Conservation (phyloP, 2,888 invertebrate species). For the Thera britannica region DNA sequence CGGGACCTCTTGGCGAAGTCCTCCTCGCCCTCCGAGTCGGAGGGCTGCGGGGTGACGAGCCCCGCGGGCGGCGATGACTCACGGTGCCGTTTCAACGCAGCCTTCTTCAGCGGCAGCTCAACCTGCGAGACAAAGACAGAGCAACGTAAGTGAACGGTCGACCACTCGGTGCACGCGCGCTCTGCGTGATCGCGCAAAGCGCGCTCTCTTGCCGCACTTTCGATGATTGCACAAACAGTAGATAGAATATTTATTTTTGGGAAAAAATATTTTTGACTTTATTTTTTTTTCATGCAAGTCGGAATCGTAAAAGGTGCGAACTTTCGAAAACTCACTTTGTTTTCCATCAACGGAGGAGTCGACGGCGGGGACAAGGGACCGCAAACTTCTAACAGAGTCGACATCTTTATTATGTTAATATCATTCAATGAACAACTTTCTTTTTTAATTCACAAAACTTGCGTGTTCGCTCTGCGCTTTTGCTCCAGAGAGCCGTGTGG, state of each 20-base stretch:
- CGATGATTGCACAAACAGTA: slow-evolving; percentile 72
- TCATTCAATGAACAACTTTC: slow-evolving; percentile 77
- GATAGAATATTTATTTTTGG: slow-evolving; percentile 38
- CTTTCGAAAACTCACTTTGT: slow-evolving; percentile 76
- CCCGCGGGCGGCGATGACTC: slow-evolving; percentile 67
- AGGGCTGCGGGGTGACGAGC: slow-evolving; percentile 92
- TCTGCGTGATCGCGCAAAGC: slow-evolving; percentile 71
- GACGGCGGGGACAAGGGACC: slow-evolving; percentile 88
- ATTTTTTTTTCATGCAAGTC: slow-evolving; percentile 12
- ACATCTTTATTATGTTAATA: slow-evolving; percentile 67
- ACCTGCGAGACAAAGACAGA: slow-evolving; percentile 78
- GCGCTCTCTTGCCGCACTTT: slow-evolving; percentile 64
- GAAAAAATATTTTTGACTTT: slow-evolving; percentile 32
- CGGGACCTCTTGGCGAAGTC: slow-evolving; percentile 74
- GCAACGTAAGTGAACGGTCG: slow-evolving; percentile 75
- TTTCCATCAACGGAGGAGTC: slow-evolving; percentile 88
- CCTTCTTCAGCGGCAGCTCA: slow-evolving; percentile 75
- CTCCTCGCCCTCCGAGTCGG: slow-evolving; percentile 92
- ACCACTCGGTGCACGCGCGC: slow-evolving; percentile 69
- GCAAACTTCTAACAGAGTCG: slow-evolving; percentile 77
- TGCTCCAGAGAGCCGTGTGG: slow-evolving; percentile 72
- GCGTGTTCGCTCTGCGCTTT: slow-evolving; percentile 61
- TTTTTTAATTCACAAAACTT: slow-evolving; percentile 81
- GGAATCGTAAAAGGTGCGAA: slow-evolving; percentile 33
- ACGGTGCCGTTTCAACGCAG: slow-evolving; percentile 67